Conservation (phyloP, 2,888 invertebrate genomes). For the Cremastinae sp. region DNA sequence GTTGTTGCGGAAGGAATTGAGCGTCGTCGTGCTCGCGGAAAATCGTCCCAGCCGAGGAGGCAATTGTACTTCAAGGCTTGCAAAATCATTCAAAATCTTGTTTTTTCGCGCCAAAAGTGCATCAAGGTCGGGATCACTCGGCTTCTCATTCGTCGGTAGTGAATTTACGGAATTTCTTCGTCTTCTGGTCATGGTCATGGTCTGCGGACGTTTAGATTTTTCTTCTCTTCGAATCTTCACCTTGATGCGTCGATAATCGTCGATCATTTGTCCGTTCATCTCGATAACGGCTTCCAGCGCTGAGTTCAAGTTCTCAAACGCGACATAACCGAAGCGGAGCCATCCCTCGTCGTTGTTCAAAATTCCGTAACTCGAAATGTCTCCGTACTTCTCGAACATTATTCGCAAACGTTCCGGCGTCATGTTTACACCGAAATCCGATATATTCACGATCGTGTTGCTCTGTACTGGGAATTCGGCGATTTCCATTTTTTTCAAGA, state of each 20-base stretch:
- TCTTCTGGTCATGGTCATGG: conserved; percentile 97
- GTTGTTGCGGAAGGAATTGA: too few relatives aligned
- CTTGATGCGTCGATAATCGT: conserved; percentile 92
- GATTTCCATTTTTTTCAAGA: neutral
- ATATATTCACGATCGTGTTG: conserved; percentile 96
- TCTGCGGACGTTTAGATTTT: too few relatives aligned
- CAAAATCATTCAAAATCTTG: too few relatives aligned
- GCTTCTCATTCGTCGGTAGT: too few relatives aligned
- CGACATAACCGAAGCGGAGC: conserved; percentile 99
- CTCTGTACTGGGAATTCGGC: neutral
- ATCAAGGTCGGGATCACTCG: too few relatives aligned
- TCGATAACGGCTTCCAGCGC: conserved; percentile 96
- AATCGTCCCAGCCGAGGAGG: neutral
- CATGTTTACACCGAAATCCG: conserved; percentile 97
- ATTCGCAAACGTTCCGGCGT: conserved; percentile 93
- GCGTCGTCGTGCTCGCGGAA: neutral
- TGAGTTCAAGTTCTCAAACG: conserved; percentile 97
- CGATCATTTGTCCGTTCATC: conserved; percentile 93
- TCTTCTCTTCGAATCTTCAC: too few relatives aligned
- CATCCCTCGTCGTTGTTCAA: conserved; percentile 96
- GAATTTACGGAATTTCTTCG: conserved; percentile 86
- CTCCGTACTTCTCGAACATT: conserved; percentile 96
- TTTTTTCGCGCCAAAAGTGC: too few relatives aligned
- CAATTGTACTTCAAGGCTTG: too few relatives aligned
- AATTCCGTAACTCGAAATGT: conserved; percentile 94